These are phyloP conservation scores for Choristoneura fumiferana DNA, from an alignment of 1,140 invertebrate species.

Conservation along the genomic window DNA sequence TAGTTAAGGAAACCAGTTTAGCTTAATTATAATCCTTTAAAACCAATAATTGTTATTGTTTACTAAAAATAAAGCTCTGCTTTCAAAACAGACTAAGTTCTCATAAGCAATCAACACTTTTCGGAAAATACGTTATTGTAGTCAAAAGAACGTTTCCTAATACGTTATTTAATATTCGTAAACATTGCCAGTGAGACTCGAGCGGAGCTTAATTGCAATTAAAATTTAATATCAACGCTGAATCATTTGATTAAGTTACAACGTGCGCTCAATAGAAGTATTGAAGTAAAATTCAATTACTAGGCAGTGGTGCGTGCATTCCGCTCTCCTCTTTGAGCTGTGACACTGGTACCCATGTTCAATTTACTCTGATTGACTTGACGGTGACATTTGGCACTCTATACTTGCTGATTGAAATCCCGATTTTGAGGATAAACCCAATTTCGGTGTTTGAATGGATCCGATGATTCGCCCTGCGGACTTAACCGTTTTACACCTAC, in stretches of 20 bases:
- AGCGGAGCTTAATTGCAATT: background rate
- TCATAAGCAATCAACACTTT: too few relatives aligned
- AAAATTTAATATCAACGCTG: background rate
- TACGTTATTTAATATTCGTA: too few relatives aligned
- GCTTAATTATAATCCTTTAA: too few relatives aligned
- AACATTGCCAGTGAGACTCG: too few relatives aligned
- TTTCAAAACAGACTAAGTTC: too few relatives aligned
- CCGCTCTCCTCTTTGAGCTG: slow-evolving; percentile 5
- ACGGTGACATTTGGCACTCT: slow-evolving; percentile 43
- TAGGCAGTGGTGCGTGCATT: background rate
- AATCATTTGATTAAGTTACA: slow-evolving; percentile 6
- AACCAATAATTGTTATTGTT: too few relatives aligned
- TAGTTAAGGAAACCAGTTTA: too few relatives aligned
- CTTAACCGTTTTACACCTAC: slow-evolving; percentile 3
- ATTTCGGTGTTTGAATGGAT: slow-evolving; percentile 41
- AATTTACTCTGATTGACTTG: slow-evolving; percentile 55
- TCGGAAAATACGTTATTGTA: too few relatives aligned
- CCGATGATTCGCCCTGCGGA: slow-evolving; percentile 20
- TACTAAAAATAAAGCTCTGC: too few relatives aligned
- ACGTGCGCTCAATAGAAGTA: slow-evolving; percentile 4
- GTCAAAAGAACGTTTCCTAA: too few relatives aligned
- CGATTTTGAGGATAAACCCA: slow-evolving; percentile 46
- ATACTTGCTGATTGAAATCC: slow-evolving; percentile 48
- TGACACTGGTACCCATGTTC: slow-evolving; percentile 32
- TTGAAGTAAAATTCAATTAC: slow-evolving; percentile 13